Evolutionary conservation across 2,113 vertebrate genomes (phyloP), one percentile per base, ranked within the genome.

Genomic region (Dicentrarchus labrax): DNA sequence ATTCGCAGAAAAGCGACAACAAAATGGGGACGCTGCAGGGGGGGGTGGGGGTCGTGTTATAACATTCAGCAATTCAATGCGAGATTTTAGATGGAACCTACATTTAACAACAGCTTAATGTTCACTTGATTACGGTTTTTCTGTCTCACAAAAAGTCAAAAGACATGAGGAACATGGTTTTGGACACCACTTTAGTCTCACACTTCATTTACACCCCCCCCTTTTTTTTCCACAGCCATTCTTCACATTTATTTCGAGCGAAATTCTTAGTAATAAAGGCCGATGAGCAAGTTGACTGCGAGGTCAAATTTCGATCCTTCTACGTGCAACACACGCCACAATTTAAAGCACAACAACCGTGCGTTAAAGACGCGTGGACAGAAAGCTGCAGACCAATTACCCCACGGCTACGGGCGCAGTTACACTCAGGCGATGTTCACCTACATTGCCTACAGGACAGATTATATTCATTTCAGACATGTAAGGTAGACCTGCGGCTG

Each of bases 21-120:
- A 94, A 95, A 95, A 93, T 83, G 89, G 88, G 92, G 89, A 88
- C 94, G 83, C 91, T 78, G 91, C 87, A 19, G 89, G 89, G 7
- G 72, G 69, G 72, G 48, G 38, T 21, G 22, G 71, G 81, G 86
- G 77, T 67, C 72, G 84, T 39, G 50, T 73, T 90, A 54, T 70
- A 89, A 86, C 88, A 77, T 61, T 73, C 83, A 76, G 12, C 24
- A 43, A 72, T 1, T 80, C 80, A 57, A 71, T 68, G 30, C 43
- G 38, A 64, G 36, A 4, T 76, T 76, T 72, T 41, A 48, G 61
- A 73, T 53, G 36, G 76, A 88, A 78, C 66, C 72, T 72, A 72
- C 68, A 65, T 89, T 84, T 71, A 86, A 79, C 78, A 77, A 50
- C n/a, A 57, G 41, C 65, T 62, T 47, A 10, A 38, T 62, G 62